Conservation (phyloP, 30 jellyfish, hydroid and myxozoan genomes). For the Hydra vulgaris region DNA sequence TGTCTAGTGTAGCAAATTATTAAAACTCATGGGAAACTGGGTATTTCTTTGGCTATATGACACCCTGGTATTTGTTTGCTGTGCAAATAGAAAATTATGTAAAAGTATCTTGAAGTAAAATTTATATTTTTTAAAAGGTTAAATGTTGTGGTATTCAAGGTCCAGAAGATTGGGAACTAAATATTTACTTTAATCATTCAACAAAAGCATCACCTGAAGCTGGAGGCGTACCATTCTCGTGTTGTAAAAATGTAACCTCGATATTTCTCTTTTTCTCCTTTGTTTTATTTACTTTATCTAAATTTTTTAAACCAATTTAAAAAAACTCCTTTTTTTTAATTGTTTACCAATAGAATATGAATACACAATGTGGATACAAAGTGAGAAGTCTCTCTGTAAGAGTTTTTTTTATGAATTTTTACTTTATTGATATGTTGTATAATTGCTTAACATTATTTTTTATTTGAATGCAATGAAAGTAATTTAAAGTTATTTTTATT, state of each 20-base stretch:
- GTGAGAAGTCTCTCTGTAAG: slow-evolving; percentile 1
- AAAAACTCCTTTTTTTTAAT: too few relatives aligned
- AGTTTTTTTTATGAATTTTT: neutral
- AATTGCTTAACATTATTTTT: neutral
- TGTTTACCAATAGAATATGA: slow-evolving; percentile 31
- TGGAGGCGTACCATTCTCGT: slow-evolving; percentile 87
- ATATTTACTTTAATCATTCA: slow-evolving; percentile 68
- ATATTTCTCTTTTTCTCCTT: too few relatives aligned
- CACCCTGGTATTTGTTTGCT: too few relatives aligned
- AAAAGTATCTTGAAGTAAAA: too few relatives aligned
- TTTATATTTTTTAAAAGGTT: slow-evolving; percentile 37
- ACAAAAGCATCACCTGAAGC: slow-evolving; percentile 59
- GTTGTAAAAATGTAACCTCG: slow-evolving; percentile 59
- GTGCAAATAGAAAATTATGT: too few relatives aligned
- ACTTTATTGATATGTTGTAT: neutral
- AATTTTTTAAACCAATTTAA: too few relatives aligned
- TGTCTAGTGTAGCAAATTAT: too few relatives aligned
- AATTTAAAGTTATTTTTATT: too few relatives aligned
- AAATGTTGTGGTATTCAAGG: slow-evolving; percentile 74
- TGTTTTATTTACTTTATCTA: too few relatives aligned
- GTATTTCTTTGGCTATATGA: too few relatives aligned
- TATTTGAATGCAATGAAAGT: too few relatives aligned
- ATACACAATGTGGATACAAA: slow-evolving; percentile 68
- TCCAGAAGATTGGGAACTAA: slow-evolving; percentile 68
- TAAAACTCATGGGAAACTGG: too few relatives aligned